Base-by-base conservation (phyloP, 2,797 vertebrate genomes). In the Mus caroli region DNA sequence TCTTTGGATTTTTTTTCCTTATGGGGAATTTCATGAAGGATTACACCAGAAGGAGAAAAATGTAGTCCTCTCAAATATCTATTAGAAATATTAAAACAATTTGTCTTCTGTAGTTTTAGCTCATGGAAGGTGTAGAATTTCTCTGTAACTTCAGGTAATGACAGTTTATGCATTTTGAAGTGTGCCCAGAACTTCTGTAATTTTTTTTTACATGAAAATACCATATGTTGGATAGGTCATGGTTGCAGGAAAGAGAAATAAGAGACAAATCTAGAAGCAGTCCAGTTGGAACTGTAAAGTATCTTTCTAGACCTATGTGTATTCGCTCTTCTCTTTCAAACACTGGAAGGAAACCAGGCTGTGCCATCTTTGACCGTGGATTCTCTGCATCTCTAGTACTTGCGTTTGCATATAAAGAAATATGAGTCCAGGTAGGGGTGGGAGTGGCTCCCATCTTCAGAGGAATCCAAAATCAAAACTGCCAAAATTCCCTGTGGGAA, bases 131-230 rank as follows among this genome's bases (percentile, higher is more conserved):
- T 64, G 40, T 54, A 86, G 86, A 46, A 75, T 69, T 91, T 95
- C 95, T 94, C 54, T 83, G 69, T 95, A 93, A 67, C 34, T 84
- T 89, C 78, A 87, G 64, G 69, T 93, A 75, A 88, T 94, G 85
- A 93, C 58, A 96, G 75, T 86, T 91, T 40, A 92, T 76, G 85
- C 90, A 95, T 96, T 97, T 95, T 96, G 84, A 90, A 95, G 19
- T 94, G 95, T 62, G n/a, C 87, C 87, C 87, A 92, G 91, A 95
- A 92, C 77, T 90, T 96, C 75, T 96, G 34, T 94, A 82, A 87
- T 87, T 77, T 91, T 43, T n/a, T 69, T 71, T 90, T 85, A 80
- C 64, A 73, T 50, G 56, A 60, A 95, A 87, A 58, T 64, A 76
- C 60, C 80, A 73, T 62, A 62, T 87, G 37, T 22, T 94, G 80